Conservation (phyloP, 2,888 invertebrate species). For the Netelia inedita region DNA sequence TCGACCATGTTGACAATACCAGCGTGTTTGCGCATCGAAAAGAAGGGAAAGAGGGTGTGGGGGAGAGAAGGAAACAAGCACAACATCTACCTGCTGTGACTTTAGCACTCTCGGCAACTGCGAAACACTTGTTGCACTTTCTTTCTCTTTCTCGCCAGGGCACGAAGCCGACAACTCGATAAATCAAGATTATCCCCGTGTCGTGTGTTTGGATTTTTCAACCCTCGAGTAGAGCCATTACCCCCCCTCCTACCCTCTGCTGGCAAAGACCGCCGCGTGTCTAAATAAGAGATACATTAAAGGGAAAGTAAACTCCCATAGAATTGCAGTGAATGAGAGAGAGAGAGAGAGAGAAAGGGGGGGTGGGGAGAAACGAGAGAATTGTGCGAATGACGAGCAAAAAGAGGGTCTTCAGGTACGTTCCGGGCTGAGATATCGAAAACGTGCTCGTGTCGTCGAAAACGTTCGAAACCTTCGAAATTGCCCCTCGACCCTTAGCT, state of each 20-base stretch:
- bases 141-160: constrained; percentile 7
- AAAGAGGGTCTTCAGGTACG: constrained; percentile 38
- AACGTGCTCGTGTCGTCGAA: constrained; percentile 24
- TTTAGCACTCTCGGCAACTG: constrained; percentile 53
- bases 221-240: constrained; percentile 38
- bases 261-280: constrained; percentile 2
- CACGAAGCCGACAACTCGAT: constrained; percentile 47
- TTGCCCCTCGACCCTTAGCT: not conserved
- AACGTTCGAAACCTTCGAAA: constrained; percentile 45
- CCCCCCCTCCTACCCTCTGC: not conserved
- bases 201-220: constrained; percentile 47
- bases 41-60: constrained; percentile 1
- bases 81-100: constrained; percentile 69
- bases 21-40: constrained; percentile 41
- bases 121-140: constrained; percentile 70
- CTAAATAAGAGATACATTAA: constrained; percentile 9
- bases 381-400: constrained; percentile 47
- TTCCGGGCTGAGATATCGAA: constrained; percentile 25
- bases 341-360: constrained; percentile 37
- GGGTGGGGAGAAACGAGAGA: constrained; percentile 40
- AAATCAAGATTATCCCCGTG: constrained; percentile 70
- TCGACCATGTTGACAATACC: constrained; percentile 63
- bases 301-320: not conserved
- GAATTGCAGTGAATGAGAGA: constrained; percentile 11
- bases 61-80: not conserved